Evolutionary conservation across 2,888 invertebrate genomes (phyloP).

Genomic region (Hypomecis atomaria): DNA sequence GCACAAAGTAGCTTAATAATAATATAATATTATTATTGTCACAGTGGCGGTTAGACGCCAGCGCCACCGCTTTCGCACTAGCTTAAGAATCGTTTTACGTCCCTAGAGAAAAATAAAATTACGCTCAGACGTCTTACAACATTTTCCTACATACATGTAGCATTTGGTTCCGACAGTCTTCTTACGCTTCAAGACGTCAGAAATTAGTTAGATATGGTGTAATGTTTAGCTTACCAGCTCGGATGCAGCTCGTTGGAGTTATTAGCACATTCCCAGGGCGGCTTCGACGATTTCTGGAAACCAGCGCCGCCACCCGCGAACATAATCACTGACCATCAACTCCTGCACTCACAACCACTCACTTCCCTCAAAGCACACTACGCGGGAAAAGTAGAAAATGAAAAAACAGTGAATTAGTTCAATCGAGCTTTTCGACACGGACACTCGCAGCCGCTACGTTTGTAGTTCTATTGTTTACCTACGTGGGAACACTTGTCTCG

Average conservation of each 20-base stretch:
- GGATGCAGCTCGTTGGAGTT: slow-evolving; percentile 59
- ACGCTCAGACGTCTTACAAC: too few relatives aligned
- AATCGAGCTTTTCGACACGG: neutral
- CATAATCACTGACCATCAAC: slow-evolving; percentile 55
- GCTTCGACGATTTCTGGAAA: slow-evolving; percentile 76
- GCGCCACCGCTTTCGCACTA: too few relatives aligned
- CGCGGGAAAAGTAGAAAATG: neutral
- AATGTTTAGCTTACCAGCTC: slow-evolving; percentile 56
- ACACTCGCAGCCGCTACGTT: slow-evolving; percentile 1
- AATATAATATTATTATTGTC: too few relatives aligned
- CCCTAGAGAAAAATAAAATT: too few relatives aligned
- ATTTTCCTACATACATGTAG: too few relatives aligned
- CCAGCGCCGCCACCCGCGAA: slow-evolving; percentile 78
- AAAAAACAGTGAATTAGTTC: neutral
- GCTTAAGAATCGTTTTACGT: too few relatives aligned
- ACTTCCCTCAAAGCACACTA: neutral
- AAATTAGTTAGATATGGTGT: too few relatives aligned
- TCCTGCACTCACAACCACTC: slow-evolving; percentile 10
- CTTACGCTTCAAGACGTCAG: too few relatives aligned
- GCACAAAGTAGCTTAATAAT: too few relatives aligned
- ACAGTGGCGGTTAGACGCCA: too few relatives aligned
- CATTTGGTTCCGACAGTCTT: too few relatives aligned
- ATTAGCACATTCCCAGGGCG: slow-evolving; percentile 70
- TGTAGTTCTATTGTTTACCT: slow-evolving; percentile 38
- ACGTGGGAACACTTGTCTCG: slow-evolving; percentile 31